phyloP scores from a whole-genome alignment of 2,888 invertebrate species.

The Lucinisca nassula region DNA sequence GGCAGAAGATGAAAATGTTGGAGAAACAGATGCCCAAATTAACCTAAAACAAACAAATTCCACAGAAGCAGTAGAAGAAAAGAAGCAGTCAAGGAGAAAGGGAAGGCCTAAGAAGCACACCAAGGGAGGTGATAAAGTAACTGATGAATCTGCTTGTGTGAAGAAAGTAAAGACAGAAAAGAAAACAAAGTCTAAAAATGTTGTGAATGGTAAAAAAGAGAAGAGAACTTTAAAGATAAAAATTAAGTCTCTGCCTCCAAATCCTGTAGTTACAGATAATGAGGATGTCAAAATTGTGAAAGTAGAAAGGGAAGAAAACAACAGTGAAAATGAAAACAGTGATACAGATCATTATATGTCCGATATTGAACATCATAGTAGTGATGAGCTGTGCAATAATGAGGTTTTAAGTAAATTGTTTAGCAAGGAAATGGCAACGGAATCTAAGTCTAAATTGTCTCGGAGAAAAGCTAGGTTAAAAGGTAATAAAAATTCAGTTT shows the following conservation, averaged over 20 bases:
- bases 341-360: constrained; percentile 7
- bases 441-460: neutral
- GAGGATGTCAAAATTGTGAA: neutral
- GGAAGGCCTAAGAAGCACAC: neutral
- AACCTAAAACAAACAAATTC: neutral
- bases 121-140: neutral
- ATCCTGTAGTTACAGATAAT: neutral
- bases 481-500: neutral
- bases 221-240: neutral
- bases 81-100: neutral
- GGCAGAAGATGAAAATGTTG: neutral
- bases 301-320: neutral
- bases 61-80: neutral
- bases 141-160: neutral
- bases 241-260: neutral
- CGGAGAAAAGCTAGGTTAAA: neutral
- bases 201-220: neutral
- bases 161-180: constrained; percentile 24
- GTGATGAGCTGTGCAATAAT: neutral
- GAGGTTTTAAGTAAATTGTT: no score
- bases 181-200: neutral
- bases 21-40: neutral
- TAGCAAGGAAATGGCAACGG: neutral
- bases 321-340: neutral
- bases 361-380: neutral